Evolutionary conservation across 2,888 invertebrate genomes (phyloP), one percentile per base, ranked within the genome.

Genomic region (Stegana nigrithorax): DNA sequence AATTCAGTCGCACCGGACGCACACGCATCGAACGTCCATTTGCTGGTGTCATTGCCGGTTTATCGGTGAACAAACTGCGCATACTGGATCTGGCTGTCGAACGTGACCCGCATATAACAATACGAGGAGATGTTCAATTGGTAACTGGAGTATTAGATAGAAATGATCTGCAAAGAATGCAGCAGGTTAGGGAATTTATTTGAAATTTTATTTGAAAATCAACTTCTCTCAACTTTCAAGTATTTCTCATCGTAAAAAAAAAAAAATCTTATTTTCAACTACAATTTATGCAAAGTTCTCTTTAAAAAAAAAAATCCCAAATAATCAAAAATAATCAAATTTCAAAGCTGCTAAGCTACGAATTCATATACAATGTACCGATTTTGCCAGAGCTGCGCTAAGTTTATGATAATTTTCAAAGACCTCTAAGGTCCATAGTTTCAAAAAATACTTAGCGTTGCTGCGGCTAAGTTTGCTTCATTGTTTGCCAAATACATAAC

Each of bases 1-100:
- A 91, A 81, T 81, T 83, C 45, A 84, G 85, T 63, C 84, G 85
- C 56, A 80, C 81, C 32, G 89, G 90, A 57, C 91, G 91, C 75
- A 89, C 89, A 59, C 85, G 89, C 67, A 90, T 94, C 55, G 92
- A 92, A 76, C 88, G 93, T 42, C 91, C 95, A 1, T 97, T 96
- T 87, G 89, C 91, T 63, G 98, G 97, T 0, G 92, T 95, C 27
- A 89, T 97, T 62, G 93, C 96, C 2, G 98, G 97, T 0, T 87
- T 97, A 8, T 96, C 95, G 12, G 92, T 95, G 61, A 96, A 96
- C 82, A 93, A 95, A 5, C 89, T 93, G 62, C 87, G 94, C 53
- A 90, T 96, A 19, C 87, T 98, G 67, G 97, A 97, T 84, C 85
- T 94, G 82, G 93, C 94, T 0, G 93, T 94, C 0, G 92, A 93